Evolutionary conservation across 1,140 invertebrate species (phyloP).

Genomic region (Drosophila lini): DNA sequence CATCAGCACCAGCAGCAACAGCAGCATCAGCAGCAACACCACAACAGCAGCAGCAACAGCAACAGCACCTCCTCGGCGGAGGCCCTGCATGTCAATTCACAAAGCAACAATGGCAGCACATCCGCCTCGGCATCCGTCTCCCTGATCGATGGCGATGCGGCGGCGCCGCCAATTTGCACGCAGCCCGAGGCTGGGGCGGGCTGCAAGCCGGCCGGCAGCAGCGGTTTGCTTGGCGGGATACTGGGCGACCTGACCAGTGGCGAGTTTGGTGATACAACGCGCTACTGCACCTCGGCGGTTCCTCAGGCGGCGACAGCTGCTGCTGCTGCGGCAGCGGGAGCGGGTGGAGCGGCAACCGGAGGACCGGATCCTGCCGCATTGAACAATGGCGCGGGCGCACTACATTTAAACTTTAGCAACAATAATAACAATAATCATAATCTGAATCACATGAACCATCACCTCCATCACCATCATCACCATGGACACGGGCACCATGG

Average conservation of each 20-base stretch:
- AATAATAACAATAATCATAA: slow-evolving; percentile 82
- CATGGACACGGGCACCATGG: slow-evolving; percentile 44
- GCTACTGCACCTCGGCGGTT: slow-evolving; percentile 82
- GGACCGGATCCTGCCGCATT: slow-evolving; percentile 25
- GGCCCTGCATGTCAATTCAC: slow-evolving; percentile 71
- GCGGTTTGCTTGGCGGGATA: slow-evolving; percentile 76
- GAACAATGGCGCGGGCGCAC: slow-evolving; percentile 71
- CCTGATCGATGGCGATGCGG: slow-evolving; percentile 79
- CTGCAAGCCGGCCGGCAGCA: slow-evolving; percentile 70
- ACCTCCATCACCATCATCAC: slow-evolving; percentile 61
- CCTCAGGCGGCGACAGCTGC: slow-evolving; percentile 33
- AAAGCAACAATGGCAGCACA: slow-evolving; percentile 60
- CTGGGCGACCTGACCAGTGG: slow-evolving; percentile 79
- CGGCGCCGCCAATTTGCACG: slow-evolving; percentile 77
- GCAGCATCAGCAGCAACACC: slow-evolving; percentile 32
- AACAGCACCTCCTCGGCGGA: slow-evolving; percentile 61
- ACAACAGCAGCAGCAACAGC: slow-evolving; percentile 58
- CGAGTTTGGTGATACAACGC: slow-evolving; percentile 83
- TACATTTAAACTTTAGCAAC: slow-evolving; percentile 83
- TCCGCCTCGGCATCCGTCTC: slow-evolving; percentile 47
- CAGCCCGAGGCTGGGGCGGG: slow-evolving; percentile 74
- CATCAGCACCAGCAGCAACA: slow-evolving; percentile 27
- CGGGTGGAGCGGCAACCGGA: slow-evolving; percentile 3
- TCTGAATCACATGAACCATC: slow-evolving; percentile 70
- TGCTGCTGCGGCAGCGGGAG: slow-evolving; percentile 2